Base-by-base conservation (phyloP, 2,888 invertebrate genomes). In the Leucozona laternaria region DNA sequence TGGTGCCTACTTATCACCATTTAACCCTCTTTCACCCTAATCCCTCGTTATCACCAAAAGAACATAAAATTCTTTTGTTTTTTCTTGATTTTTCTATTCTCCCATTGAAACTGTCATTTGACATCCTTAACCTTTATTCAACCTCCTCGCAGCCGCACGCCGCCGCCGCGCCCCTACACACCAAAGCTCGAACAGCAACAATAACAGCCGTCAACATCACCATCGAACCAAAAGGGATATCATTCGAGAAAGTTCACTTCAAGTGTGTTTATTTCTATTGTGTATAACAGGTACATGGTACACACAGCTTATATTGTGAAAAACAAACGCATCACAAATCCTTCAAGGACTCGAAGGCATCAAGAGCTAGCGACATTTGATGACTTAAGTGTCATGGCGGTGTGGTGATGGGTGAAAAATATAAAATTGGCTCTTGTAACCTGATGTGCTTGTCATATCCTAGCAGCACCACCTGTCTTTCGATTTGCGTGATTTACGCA, bases 401-500 rank as follows among this genome's bases (percentile, higher is more conserved):
- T 28, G 53, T 34, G 48, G 40, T 37, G 31, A 34, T 45, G 20
- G 57, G 55, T 17, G 31, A 66, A 62, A 43, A 25, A 48, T 68
- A 76, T 73, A 66, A 80, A 81, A 85, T 85, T 85, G 81, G 73
- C 86, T 81, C 81, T 78, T 78, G 81, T 78, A 71, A 62, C 60
- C 70, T 60, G 58, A 60, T 60, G 48, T 66, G 66, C 76, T 72
- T 81, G 81, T 85, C 81, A 85, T 73, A 80, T 85, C 85, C 85
- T 72, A 37, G 86, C 82, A 37, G 81, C 86, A 86, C 78, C 86
- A 86, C 86, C 86, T 86, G 86, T 53, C 71, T 82, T 70, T 79
- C 71, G 86, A 86, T 75, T 71, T 86, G 58, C 86, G 86, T 86
- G 86, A 82, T 86, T 86, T 86, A 86, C 86, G 78, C 86, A 78